Conservation (phyloP, 2,888 invertebrate genomes). For the Tanaodytes sp. region DNA sequence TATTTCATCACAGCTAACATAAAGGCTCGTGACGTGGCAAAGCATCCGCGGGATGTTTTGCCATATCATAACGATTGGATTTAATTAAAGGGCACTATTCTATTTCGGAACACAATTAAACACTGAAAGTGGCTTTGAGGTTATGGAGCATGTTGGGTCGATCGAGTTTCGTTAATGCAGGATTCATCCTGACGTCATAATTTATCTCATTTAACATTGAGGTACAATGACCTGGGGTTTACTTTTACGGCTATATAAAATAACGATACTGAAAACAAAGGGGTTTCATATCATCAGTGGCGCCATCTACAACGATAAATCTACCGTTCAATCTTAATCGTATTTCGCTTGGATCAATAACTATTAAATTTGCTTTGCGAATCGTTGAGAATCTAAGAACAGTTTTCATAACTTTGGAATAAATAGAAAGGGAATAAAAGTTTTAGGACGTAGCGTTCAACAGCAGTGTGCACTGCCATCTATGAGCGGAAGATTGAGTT, state of each 20-base stretch:
- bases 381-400: no score
- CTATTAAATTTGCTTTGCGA: no score
- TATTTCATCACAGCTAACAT: slow-evolving; percentile 67
- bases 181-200: slow-evolving; percentile 58
- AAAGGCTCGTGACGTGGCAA: slow-evolving; percentile 63
- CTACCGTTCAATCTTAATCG: no score
- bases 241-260: slow-evolving; percentile 9
- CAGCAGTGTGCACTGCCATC: no score
- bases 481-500: no score
- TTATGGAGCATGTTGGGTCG: slow-evolving; percentile 60
- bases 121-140: slow-evolving; percentile 66
- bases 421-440: no score
- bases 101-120: slow-evolving; percentile 70
- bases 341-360: no score
- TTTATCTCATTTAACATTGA: slow-evolving; percentile 29
- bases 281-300: no score
- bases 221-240: slow-evolving; percentile 28
- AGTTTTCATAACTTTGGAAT: no score
- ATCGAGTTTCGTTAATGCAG: slow-evolving; percentile 63
- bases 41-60: slow-evolving; percentile 65
- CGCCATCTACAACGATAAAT: no score
- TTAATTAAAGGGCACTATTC: slow-evolving; percentile 67
- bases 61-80: slow-evolving; percentile 63
- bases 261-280: no score
- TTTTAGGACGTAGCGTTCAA: no score